Evolutionary conservation across 1,140 invertebrate species (phyloP).

Genomic region (Bombus pascuorum): DNA sequence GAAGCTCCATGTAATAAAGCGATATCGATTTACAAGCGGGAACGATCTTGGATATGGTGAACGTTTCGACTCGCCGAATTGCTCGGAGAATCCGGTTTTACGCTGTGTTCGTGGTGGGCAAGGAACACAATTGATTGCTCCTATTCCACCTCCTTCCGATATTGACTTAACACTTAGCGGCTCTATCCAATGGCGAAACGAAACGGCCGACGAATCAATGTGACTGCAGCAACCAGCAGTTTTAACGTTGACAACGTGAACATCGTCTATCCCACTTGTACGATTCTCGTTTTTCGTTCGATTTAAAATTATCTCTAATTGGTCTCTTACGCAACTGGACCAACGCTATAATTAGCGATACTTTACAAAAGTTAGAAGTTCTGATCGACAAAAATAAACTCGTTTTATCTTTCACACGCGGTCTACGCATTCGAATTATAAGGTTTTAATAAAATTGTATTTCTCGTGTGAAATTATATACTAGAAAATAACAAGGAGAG

Average conservation of each 20-base stretch:
- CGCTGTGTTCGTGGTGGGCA: not conserved
- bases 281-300: no score
- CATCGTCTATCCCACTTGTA: not conserved
- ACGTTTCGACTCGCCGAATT: not conserved
- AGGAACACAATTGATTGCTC: conserved; percentile 27
- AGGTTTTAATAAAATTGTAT: no score
- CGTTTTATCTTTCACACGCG: no score
- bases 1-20: not conserved
- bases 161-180: conserved; percentile 41
- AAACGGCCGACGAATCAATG: conserved; percentile 19
- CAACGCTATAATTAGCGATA: no score
- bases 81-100: not conserved
- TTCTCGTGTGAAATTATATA: not conserved
- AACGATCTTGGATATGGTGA: not conserved
- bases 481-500: not conserved
- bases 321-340: no score
- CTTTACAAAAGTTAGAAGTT: no score
- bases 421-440: no score
- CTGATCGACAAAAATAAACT: no score
- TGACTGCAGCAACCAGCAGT: not conserved
- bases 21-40: conserved; percentile 14
- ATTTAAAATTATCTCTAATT: no score
- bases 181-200: conserved; percentile 3
- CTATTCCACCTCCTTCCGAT: conserved; percentile 9
- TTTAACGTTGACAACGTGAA: not conserved